Evolutionary conservation across 2,797 vertebrate species (phyloP).

Genomic region (Microctenopoma lineatum): DNA sequence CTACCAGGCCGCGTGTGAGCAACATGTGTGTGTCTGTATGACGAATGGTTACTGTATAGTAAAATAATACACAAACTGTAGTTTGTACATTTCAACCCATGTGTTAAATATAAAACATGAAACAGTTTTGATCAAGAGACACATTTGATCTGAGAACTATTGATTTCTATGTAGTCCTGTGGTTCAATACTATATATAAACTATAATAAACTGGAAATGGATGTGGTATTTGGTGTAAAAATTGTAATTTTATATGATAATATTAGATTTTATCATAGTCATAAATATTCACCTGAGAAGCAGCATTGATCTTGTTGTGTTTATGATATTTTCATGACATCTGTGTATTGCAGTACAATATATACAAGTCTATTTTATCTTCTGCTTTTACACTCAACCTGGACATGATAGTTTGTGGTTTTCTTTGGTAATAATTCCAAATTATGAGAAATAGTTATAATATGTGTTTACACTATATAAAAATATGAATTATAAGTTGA

Average conservation of each 20-base stretch:
- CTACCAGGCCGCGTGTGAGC: not conserved
- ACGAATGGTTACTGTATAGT: conserved; percentile 9
- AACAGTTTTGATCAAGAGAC: conserved; percentile 17
- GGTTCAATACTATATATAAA: conserved; percentile 1
- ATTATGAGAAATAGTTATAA: not conserved
- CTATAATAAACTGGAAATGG: conserved; percentile 51
- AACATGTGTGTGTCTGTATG: conserved; percentile 5
- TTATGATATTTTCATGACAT: too few relatives aligned
- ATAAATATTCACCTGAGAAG: not conserved
- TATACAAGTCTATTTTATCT: not conserved
- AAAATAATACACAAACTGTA: not conserved
- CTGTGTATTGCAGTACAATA: too few relatives aligned
- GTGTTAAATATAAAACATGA: not conserved
- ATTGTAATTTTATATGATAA: not conserved
- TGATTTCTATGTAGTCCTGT: conserved; percentile 31
- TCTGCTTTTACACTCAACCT: not conserved
- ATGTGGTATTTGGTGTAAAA: not conserved
- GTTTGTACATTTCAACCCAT: not conserved
- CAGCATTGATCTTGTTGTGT: not conserved
- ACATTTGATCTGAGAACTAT: conserved; percentile 15
- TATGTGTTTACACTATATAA: too few relatives aligned
- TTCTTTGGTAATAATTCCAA: not conserved
- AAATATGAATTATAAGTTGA: too few relatives aligned
- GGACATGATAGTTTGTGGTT: not conserved
- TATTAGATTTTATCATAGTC: not conserved